Evolutionary conservation across 2,888 invertebrate genomes (phyloP).

Genomic region (Tetheella fluctuosa): DNA sequence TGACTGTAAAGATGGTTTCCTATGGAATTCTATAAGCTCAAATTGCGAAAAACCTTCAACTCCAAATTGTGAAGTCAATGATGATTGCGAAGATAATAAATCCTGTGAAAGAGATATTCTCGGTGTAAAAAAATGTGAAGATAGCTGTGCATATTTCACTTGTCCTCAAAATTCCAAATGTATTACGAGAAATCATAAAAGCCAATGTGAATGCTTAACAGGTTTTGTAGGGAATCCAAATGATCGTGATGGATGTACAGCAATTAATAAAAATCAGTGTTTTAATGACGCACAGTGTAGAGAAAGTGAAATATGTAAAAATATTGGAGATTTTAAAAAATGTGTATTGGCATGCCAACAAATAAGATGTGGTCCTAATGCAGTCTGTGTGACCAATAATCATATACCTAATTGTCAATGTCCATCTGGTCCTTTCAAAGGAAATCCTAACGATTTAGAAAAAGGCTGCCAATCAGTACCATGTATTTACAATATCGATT

Average conservation of each 20-base stretch:
- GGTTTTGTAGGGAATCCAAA: conserved; percentile 96
- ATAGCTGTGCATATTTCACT: conserved; percentile 91
- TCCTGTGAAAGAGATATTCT: conserved; percentile 93
- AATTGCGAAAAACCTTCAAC: conserved; percentile 94
- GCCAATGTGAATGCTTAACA: conserved; percentile 91
- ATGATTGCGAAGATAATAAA: conserved; percentile 88
- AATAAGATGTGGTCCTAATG: conserved; percentile 92
- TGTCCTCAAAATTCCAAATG: conserved; percentile 94
- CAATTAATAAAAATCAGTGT: conserved; percentile 89
- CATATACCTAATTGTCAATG: conserved; percentile 96
- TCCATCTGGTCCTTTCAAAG: conserved; percentile 93
- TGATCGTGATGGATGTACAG: conserved; percentile 93
- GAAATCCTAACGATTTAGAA: conserved; percentile 91
- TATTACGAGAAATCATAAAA: conserved; percentile 88
- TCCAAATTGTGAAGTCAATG: conserved; percentile 89
- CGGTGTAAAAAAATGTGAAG: conserved; percentile 92
- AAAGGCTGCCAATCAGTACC: conserved; percentile 91
- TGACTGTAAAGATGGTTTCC: conserved; percentile 89
- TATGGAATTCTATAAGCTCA: conserved; percentile 93
- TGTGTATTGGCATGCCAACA: conserved; percentile 92
- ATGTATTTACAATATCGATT: conserved; percentile 94
- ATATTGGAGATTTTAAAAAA: conserved; percentile 84
- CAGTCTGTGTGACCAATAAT: conserved; percentile 94
- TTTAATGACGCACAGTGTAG: conserved; percentile 91
- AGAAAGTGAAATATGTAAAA: conserved; percentile 91